Evolutionary conservation across 2,888 invertebrate genomes (phyloP), one percentile per base, ranked within the genome.

Genomic region (Furcula furcula): DNA sequence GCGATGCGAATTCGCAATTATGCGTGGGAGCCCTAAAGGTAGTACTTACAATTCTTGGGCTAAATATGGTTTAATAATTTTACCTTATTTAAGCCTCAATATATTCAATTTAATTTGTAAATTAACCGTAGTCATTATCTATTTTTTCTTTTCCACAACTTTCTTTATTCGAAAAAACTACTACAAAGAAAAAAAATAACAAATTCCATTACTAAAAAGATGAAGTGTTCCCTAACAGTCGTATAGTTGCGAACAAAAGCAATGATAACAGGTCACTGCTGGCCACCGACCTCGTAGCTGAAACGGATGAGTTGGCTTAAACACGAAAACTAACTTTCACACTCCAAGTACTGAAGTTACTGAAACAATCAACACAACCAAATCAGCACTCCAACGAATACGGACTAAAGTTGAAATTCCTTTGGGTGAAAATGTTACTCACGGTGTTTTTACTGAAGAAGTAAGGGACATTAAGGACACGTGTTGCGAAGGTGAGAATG

Each of bases 401-500:
- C 0, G 0, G 0, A 0, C 0, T 28, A 50, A 27, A 26, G 54
- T 44, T 34, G 16, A 42, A 33, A 31, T 6, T 51, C 1, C 1
- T 2, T 1, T 39, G 20, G 2, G 0, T 0, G 0, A 4, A 3
- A 0, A 13, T 23, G 18, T 12, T 22, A 16, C 29, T 40, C 51
- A 15, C 7, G 36, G 19, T 31, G 20, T 46, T 53, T 29, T 11
- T n/a, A 16, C 2, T 31, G 22, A 31, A 27, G 36, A 14, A 16
- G 49, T 49, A 40, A 40, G 55, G 46, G 55, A 59, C 72, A 78
- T 81, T 76, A 73, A 67, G 66, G 61, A 68, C 80, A 79, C 64
- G 61, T 79, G 81, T 69, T 76, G 65, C 72, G 69, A 74, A 81
- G 80, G 81, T 81, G 76, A 67, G 72, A 76, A 68, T 62, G 65